Conservation (phyloP, 2,113 vertebrate species). For the Struthidea cinerea region DNA sequence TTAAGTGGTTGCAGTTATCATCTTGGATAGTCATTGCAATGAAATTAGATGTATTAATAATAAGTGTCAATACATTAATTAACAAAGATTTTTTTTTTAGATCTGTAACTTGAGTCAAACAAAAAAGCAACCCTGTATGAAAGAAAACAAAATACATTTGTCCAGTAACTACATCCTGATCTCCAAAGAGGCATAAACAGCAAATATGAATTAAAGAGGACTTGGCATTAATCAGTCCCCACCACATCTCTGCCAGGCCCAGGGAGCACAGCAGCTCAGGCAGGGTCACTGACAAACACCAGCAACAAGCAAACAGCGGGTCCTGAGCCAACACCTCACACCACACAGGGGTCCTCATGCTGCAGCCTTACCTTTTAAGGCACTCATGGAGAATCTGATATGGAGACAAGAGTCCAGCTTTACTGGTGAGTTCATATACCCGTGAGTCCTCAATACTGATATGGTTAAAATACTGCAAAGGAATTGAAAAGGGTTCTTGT, state of each 20-base stretch:
- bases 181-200: not conserved
- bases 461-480: conserved; percentile 98
- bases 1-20: not conserved
- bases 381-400: conserved; percentile 99
- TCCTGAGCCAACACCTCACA: not conserved
- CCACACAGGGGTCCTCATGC: fast-evolving
- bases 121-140: not conserved
- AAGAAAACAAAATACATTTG: not conserved
- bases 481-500: not conserved
- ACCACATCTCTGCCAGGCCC: fast-evolving
- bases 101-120: not conserved
- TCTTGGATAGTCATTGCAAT: not conserved
- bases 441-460: conserved; percentile 99
- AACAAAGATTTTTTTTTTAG: not conserved
- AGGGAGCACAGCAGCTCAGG: not conserved
- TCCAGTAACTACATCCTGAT: not conserved
- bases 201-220: not conserved
- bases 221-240: not conserved
- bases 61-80: not conserved
- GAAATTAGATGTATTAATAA: not conserved
- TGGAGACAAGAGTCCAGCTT: conserved; percentile 96
- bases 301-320: fast-evolving
- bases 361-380: conserved; percentile 91
- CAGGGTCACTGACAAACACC: not conserved
- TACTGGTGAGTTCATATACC: conserved; percentile 98